A percentile compares a stretch with the other conserved stretches of the same genome.
phyloP scores from a whole-genome alignment of 2,888 invertebrate species.

The Drosophila niveifrons region DNA sequence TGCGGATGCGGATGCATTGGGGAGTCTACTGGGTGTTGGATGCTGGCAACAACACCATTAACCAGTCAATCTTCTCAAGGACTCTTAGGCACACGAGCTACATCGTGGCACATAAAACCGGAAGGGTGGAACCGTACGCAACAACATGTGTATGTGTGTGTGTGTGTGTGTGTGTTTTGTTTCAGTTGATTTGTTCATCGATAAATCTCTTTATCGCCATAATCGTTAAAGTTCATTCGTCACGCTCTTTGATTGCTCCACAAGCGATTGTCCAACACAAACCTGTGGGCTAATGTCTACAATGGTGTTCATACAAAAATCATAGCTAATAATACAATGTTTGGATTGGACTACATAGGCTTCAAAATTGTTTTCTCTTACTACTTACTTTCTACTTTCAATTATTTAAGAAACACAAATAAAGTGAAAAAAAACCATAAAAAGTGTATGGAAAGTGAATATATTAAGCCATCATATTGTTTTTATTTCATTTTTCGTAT shows the following conservation, averaged over 20 bases:
- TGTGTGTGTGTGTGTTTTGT: slow-evolving; percentile 51
- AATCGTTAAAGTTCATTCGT: slow-evolving; percentile 79
- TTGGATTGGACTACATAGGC: not conserved
- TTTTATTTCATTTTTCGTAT: not conserved
- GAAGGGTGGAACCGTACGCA: slow-evolving; percentile 45
- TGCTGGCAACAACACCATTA: slow-evolving; percentile 17
- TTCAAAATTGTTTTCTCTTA: too few species aligned
- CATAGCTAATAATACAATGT: not conserved
- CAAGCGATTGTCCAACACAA: slow-evolving; percentile 34
- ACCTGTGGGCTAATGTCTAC: slow-evolving; percentile 36
- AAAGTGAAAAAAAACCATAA: too few species aligned
- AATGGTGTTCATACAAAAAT: slow-evolving; percentile 19
- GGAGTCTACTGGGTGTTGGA: slow-evolving; percentile 8
- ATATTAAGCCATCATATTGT: not conserved
- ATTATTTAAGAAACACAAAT: too few species aligned
- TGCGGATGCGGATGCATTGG: slow-evolving; percentile 41
- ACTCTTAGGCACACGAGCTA: slow-evolving; percentile 46
- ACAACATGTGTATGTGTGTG: slow-evolving; percentile 18
- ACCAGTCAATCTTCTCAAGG: slow-evolving; percentile 44
- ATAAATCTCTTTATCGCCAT: slow-evolving; percentile 80
- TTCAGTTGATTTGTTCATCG: slow-evolving; percentile 70
- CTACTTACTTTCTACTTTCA: too few species aligned
- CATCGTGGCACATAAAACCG: slow-evolving; percentile 32
- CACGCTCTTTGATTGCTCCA: slow-evolving; percentile 69
- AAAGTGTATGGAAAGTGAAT: too few species aligned